phyloP scores from a whole-genome alignment of 1,140 invertebrate species.

The Atta cephalotes region DNA sequence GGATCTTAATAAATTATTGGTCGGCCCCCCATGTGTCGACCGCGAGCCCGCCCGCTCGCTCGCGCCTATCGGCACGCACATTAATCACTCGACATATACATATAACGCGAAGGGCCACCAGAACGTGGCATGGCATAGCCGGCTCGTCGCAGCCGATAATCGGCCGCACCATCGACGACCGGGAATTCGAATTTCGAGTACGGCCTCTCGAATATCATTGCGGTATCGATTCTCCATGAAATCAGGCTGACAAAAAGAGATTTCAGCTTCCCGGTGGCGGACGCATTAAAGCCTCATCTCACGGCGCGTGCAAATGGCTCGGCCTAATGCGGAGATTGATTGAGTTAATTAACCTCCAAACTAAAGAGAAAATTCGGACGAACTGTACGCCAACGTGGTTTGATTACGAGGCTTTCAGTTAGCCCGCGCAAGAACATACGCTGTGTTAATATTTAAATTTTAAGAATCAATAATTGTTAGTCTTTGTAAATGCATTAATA shows the following conservation, averaged over 20 bases:
- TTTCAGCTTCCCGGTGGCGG: background rate
- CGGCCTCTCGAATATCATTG: conserved; percentile 71
- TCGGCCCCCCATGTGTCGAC: conserved; percentile 58
- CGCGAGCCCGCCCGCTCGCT: conserved; percentile 37
- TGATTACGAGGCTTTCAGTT: conserved; percentile 33
- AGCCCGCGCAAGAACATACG: background rate
- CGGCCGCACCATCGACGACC: conserved; percentile 71
- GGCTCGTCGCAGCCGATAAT: conserved; percentile 75
- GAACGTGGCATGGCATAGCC: conserved; percentile 15
- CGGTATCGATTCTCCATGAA: conserved; percentile 64
- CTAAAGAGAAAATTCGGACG: conserved; percentile 22
- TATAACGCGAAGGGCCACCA: conserved; percentile 42
- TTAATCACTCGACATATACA: conserved; percentile 78
- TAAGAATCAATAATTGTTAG: background rate
- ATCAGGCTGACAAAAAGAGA: conserved; percentile 48
- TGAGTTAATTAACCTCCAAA: conserved; percentile 34
- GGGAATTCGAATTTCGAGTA: conserved; percentile 77
- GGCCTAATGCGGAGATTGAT: conserved; percentile 30
- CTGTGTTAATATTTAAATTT: conserved; percentile 22
- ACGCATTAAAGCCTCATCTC: conserved; percentile 24
- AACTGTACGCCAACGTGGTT: background rate
- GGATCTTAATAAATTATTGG: conserved; percentile 84
- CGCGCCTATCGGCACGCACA: conserved; percentile 78
- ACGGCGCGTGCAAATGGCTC: conserved; percentile 32
- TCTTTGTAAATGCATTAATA: conserved; percentile 1